phyloP scores from a whole-genome alignment of 2,888 invertebrate species.

The Lissonota sp. region DNA sequence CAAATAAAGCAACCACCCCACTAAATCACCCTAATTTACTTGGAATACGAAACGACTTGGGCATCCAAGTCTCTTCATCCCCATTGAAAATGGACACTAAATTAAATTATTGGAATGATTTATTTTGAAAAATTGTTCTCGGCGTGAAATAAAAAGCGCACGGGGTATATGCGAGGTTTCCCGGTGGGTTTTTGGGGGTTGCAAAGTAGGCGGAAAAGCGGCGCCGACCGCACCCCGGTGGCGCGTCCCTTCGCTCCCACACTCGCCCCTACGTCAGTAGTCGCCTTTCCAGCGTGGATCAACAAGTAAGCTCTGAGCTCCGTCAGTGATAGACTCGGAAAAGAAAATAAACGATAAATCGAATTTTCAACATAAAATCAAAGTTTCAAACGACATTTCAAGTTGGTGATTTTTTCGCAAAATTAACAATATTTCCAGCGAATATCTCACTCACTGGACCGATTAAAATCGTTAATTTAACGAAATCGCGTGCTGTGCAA shows the following conservation, averaged over 20 bases:
- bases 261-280: conserved; percentile 70
- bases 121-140: neutral
- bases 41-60: too few relatives aligned
- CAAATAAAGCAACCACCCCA: too few relatives aligned
- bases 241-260: conserved; percentile 59
- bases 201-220: conserved; percentile 66
- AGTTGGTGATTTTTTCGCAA: neutral
- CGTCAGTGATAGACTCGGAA: neutral
- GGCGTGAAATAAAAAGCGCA: conserved; percentile 52
- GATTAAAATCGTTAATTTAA: neutral
- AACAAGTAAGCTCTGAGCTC: conserved; percentile 76
- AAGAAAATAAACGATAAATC: conserved; percentile 30
- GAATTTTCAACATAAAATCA: neutral
- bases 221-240: conserved; percentile 80
- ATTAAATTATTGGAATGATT: too few relatives aligned
- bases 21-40: too few relatives aligned
- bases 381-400: too few relatives aligned
- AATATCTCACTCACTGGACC: neutral
- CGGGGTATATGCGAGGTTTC: conserved; percentile 64
- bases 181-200: conserved; percentile 55
- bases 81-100: too few relatives aligned
- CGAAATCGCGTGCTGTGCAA: neutral
- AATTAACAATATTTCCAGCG: neutral
- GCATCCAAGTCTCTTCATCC: too few relatives aligned
- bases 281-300: conserved; percentile 79